Evolutionary conservation across 2,113 vertebrate genomes (phyloP).

Genomic region (Grammomys surdaster): DNA sequence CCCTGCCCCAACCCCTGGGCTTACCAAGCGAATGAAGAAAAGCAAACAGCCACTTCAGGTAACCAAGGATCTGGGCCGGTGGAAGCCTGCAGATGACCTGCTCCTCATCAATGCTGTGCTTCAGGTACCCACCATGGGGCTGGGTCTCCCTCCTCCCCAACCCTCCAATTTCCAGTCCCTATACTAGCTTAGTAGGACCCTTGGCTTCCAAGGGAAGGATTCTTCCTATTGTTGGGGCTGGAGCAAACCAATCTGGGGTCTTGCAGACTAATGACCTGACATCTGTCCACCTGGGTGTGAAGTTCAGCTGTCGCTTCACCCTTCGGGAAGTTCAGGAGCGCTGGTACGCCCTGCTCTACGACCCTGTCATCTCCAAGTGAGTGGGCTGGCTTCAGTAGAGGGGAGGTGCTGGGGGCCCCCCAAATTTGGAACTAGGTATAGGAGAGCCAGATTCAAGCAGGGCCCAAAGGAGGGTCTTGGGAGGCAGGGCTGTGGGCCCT

Average conservation of each 20-base stretch:
- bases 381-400: slow-evolving; percentile 61
- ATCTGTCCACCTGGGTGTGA: slow-evolving; percentile 95
- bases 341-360: slow-evolving; percentile 97
- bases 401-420: background rate
- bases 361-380: slow-evolving; percentile 98
- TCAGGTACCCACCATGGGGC: slow-evolving; percentile 87
- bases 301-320: slow-evolving; percentile 98
- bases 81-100: slow-evolving; percentile 96
- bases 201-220: background rate
- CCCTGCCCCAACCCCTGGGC: slow-evolving; percentile 89
- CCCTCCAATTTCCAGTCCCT: background rate
- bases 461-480: background rate
- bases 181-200: background rate
- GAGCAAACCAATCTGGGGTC: background rate
- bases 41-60: slow-evolving; percentile 96
- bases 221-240: background rate
- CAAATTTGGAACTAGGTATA: background rate
- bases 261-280: slow-evolving; percentile 95
- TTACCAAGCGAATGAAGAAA: slow-evolving; percentile 96
- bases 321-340: slow-evolving; percentile 96
- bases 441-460: background rate
- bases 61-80: slow-evolving; percentile 95
- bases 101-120: slow-evolving; percentile 96
- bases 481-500: background rate
- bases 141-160: background rate